Evolutionary conservation across 2,888 invertebrate genomes (phyloP).

Genomic region (Acheta domesticus): DNA sequence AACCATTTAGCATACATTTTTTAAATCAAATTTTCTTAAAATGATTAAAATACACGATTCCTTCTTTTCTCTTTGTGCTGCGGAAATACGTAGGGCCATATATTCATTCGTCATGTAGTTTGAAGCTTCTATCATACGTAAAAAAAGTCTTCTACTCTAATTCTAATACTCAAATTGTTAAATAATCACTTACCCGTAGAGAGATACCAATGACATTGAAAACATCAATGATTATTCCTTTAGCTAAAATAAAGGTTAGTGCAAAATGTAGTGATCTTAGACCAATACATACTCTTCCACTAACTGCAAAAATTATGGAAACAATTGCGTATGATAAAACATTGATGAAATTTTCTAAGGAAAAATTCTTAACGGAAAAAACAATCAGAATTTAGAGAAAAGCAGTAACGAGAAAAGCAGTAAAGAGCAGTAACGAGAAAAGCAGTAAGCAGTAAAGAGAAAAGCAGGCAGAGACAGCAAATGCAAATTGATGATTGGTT

Average conservation of each 20-base stretch:
- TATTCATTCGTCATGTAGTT: too few relatives aligned
- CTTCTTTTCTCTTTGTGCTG: too few relatives aligned
- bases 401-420: not conserved
- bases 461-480: not conserved
- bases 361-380: not conserved
- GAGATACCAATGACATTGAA: not conserved
- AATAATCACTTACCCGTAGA: not conserved
- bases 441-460: not conserved
- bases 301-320: not conserved
- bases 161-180: too few relatives aligned
- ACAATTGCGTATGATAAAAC: not conserved
- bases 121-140: too few relatives aligned
- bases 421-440: too few relatives aligned
- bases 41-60: too few relatives aligned
- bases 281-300: not conserved
- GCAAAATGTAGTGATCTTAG: not conserved
- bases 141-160: too few relatives aligned
- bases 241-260: not conserved
- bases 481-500: not conserved
- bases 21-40: too few relatives aligned
- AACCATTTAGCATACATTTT: too few relatives aligned
- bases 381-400: not conserved
- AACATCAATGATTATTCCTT: not conserved
- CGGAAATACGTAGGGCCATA: too few relatives aligned
- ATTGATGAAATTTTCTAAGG: not conserved